These are phyloP conservation scores for Siniperca scherzeri DNA, from an alignment of 2,797 vertebrate species.

Conservation along the genomic window DNA sequence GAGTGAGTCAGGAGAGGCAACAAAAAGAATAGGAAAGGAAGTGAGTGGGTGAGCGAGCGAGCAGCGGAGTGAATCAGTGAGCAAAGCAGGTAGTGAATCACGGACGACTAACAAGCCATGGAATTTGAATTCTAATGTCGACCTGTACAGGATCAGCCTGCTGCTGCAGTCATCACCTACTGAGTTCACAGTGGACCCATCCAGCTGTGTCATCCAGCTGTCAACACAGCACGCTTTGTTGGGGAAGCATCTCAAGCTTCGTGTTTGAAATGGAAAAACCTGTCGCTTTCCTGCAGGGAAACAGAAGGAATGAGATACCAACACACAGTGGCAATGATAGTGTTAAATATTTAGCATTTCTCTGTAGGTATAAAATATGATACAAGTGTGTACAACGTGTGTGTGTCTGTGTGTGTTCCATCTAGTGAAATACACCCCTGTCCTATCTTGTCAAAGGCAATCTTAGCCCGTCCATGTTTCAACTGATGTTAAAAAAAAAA, in stretches of 20 bases:
- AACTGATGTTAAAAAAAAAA: not conserved
- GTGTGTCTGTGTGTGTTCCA: not conserved
- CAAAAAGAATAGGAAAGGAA: constrained; percentile 14
- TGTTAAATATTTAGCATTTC: constrained; percentile 58
- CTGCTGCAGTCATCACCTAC: constrained; percentile 9
- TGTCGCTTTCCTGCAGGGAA: constrained; percentile 19
- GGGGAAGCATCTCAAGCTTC: constrained; percentile 1
- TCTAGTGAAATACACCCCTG: constrained; percentile 1
- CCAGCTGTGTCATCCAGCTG: constrained; percentile 32
- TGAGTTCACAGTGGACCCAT: constrained; percentile 12
- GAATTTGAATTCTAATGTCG: constrained; percentile 22
- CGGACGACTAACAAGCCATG: not conserved
- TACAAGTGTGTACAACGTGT: not conserved
- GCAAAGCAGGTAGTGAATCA: constrained; percentile 42
- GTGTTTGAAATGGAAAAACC: constrained; percentile 33
- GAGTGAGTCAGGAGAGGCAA: not conserved
- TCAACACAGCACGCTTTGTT: not conserved
- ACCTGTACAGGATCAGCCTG: constrained; percentile 3
- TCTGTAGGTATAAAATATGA: constrained; percentile 18
- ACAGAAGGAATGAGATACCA: not conserved
- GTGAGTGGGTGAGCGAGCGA: constrained; percentile 29
- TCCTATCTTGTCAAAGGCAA: constrained; percentile 19
- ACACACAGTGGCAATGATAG: constrained; percentile 21
- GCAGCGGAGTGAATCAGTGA: not conserved
- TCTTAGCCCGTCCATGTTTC: not conserved